Conservation (phyloP, 1,140 invertebrate genomes). For the Pteromalus puparum region DNA sequence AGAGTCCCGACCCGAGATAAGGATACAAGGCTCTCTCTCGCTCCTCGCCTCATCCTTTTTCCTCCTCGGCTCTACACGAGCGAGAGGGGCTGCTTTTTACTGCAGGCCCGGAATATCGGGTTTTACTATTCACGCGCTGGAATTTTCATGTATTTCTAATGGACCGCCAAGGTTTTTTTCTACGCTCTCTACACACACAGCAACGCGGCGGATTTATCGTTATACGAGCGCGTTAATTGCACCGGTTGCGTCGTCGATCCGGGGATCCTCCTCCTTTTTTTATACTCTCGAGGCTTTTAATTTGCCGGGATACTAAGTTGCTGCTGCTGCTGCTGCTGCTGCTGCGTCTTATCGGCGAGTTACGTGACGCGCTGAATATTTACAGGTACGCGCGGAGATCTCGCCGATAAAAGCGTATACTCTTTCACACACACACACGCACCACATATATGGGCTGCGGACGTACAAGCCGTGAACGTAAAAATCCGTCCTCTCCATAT, state of each 20-base stretch:
- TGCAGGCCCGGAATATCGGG: not conserved
- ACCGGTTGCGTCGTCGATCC: not conserved
- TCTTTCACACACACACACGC: not conserved
- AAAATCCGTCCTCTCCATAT: not conserved
- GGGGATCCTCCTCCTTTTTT: not conserved
- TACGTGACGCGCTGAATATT: conserved; percentile 1
- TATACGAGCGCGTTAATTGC: not conserved
- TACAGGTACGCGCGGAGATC: not conserved
- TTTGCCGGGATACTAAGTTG: not conserved
- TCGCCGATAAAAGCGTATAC: not conserved
- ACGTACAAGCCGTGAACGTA: not conserved
- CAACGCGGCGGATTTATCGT: not conserved
- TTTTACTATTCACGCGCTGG: conserved; percentile 17
- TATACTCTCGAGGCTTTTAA: not conserved
- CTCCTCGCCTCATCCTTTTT: not conserved
- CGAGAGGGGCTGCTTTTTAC: not conserved
- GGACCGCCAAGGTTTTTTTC: not conserved
- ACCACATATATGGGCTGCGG: too few species aligned
- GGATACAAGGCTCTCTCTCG: not conserved
- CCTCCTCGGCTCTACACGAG: not conserved
- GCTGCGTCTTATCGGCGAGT: not conserved
- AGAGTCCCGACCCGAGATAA: not conserved
- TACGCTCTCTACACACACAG: not conserved
- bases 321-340: not conserved
- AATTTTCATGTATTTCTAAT: conserved; percentile 14